Percentiles rank a stretch among this genome's conserved stretches.
These are phyloP conservation scores for Danio aesculapii DNA, from an alignment of 2,797 vertebrate genomes.

Conservation along the genomic window DNA sequence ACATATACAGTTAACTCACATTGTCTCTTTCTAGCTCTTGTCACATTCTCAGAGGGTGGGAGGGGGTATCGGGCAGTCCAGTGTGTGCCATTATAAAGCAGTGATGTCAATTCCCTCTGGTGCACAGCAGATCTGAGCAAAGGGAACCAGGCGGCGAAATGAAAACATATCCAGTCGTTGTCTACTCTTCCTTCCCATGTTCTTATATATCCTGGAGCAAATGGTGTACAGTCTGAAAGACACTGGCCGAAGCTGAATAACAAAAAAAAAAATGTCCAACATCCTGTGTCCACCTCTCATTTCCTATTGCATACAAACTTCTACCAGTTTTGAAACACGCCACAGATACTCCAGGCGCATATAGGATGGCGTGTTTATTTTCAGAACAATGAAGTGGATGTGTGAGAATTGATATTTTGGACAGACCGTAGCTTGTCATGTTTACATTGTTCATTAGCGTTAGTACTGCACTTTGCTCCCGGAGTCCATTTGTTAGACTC, in stretches of 20 bases:
- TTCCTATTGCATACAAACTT: slow-evolving; percentile 50
- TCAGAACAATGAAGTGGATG: slow-evolving; percentile 19
- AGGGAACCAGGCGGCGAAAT: slow-evolving; percentile 57
- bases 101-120: slow-evolving; percentile 49
- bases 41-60: slow-evolving; percentile 59
- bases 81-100: slow-evolving; percentile 53
- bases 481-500: slow-evolving; percentile 18
- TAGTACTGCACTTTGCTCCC: slow-evolving; percentile 15
- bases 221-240: slow-evolving; percentile 49
- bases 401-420: slow-evolving; percentile 13
- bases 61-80: slow-evolving; percentile 14
- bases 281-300: slow-evolving; percentile 52
- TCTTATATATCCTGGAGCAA: slow-evolving; percentile 61
- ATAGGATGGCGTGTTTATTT: not conserved
- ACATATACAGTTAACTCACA: slow-evolving; percentile 58
- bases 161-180: slow-evolving; percentile 56
- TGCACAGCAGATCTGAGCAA: slow-evolving; percentile 42
- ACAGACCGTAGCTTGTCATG: slow-evolving; percentile 3
- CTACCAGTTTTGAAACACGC: slow-evolving; percentile 22
- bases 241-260: slow-evolving; percentile 66
- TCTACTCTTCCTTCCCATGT: slow-evolving; percentile 48
- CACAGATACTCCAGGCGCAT: not conserved
- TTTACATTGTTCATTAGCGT: slow-evolving; percentile 31
- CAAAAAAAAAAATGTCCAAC: slow-evolving; percentile 35
- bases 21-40: slow-evolving; percentile 25